Evolutionary conservation across 2,113 vertebrate genomes (phyloP), one percentile per base, ranked within the genome.

Genomic region (Brachyhypopomus gauderio): DNA sequence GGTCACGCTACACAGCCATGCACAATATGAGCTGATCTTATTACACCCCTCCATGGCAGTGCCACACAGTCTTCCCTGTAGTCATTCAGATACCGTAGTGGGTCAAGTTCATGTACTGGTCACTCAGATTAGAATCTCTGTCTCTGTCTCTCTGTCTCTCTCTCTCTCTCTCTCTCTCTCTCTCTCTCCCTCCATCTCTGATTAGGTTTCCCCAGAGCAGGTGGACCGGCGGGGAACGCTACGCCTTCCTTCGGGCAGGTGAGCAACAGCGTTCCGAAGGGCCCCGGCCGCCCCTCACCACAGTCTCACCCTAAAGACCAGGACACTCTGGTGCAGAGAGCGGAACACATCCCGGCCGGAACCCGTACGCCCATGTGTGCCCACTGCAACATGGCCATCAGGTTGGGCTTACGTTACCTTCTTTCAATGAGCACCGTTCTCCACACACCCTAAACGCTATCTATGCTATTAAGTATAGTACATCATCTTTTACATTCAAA

Each of bases 301-400:
- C 89, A 92, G 25, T 88, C 93, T 17, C 94, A 93, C 75, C 93
- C 93, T 0, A 88, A 91, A 19, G 95, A 97, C 71, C 93, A 95
- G 52, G 94, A 97, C 87, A 94, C 95, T 0, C 77, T 98, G 81
- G 95, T 99, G 87, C 97, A 99, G 87, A 92, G 93, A 80, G 97
- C 97, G 0, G 97, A 99, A 88, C 96, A 98, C 84, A 97, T 99
- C 82, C 97, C 97, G 0, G 97, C 96, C 0, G 96, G 96, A 22
- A 98, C 94, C 0, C 95, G 97, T 20, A 98, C 98, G 3, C 97
- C 98, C 0, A 96, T 98, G 96, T 99, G 98, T 70, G 95, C 90
- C 0, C 93, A 95, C 81, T 99, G 98, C 85, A 94, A 96, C 89
- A 94, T 91, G 71, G 94, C 98, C 85, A 99, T 99, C 83, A 96